These are phyloP conservation scores for Helicolenus hilgendorfi DNA, from an alignment of 2,797 vertebrate genomes.

Conservation along the genomic window DNA sequence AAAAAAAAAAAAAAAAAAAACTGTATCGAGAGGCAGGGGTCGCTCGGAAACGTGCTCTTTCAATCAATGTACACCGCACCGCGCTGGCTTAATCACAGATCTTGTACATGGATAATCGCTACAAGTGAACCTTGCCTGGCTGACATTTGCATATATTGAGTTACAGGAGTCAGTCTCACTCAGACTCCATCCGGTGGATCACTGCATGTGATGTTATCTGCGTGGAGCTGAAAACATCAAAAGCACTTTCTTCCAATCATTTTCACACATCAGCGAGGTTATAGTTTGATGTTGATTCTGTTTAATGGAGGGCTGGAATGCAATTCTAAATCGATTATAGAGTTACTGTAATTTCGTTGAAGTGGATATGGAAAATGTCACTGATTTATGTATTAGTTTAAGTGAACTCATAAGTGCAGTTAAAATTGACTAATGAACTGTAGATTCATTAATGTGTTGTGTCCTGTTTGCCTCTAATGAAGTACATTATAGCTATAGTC, in stretches of 20 bases:
- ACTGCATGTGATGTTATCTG: constrained; percentile 67
- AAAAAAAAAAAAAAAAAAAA: constrained; percentile 24
- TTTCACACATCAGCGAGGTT: constrained; percentile 31
- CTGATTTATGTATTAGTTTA: background rate
- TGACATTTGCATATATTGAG: constrained; percentile 88
- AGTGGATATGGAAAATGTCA: constrained; percentile 16
- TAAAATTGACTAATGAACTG: background rate
- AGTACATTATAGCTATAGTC: background rate
- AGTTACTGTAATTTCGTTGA: background rate
- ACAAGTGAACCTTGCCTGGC: constrained; percentile 77
- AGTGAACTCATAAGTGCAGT: background rate
- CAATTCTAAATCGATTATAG: constrained; percentile 18
- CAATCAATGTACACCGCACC: constrained; percentile 79
- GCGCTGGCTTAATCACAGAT: constrained; percentile 84
- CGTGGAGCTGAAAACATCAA: constrained; percentile 45
- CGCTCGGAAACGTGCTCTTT: constrained; percentile 64
- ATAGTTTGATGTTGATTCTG: constrained; percentile 34
- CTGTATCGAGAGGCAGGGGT: constrained; percentile 61
- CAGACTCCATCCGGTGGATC: constrained; percentile 57
- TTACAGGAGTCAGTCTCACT: constrained; percentile 82
- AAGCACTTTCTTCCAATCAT: constrained; percentile 39
- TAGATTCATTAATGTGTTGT: background rate
- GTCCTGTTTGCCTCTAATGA: background rate
- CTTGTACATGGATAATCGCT: constrained; percentile 84
- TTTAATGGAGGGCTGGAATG: constrained; percentile 24